Percentiles rank a stretch among this genome's conserved stretches.
Conservation (phyloP, 2,113 vertebrate species). For the Polypterus bichir region DNA sequence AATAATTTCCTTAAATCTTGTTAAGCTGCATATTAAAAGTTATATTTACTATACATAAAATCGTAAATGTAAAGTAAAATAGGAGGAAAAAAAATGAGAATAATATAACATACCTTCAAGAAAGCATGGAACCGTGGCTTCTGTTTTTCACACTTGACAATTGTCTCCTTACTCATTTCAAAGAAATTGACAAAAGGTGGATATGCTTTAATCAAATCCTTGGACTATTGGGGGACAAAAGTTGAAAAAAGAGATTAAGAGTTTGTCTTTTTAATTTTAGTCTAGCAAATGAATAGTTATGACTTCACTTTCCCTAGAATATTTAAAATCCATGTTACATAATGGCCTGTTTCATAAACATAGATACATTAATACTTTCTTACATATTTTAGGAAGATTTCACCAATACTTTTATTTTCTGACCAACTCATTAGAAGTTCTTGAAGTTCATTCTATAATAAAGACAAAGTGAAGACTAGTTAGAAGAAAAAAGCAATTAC, state of each 20-base stretch:
- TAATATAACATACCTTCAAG: constrained; percentile 63
- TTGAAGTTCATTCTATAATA: constrained; percentile 76
- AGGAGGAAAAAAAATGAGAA: neutral
- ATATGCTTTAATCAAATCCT: constrained; percentile 86
- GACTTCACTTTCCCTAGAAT: too few relatives aligned
- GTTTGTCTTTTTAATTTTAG: too few relatives aligned
- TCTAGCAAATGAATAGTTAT: too few relatives aligned
- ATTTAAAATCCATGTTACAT: too few relatives aligned
- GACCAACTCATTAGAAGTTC: constrained; percentile 86
- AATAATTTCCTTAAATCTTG: too few relatives aligned
- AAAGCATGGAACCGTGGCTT: constrained; percentile 96
- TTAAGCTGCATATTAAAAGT: too few relatives aligned
- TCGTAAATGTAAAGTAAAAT: neutral
- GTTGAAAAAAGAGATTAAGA: neutral
- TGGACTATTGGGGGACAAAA: constrained; percentile 56
- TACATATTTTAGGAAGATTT: constrained; percentile 90
- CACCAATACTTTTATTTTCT: constrained; percentile 80
- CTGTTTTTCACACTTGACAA: constrained; percentile 86
- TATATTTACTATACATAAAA: too few relatives aligned
- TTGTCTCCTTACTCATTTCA: constrained; percentile 96
- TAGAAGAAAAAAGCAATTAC: too few relatives aligned
- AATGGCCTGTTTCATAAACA: too few relatives aligned
- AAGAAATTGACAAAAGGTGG: constrained; percentile 97
- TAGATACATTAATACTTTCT: constrained; percentile 25
- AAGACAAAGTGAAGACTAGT: too few relatives aligned